phyloP scores from a whole-genome alignment of 2,888 invertebrate species.

The Dynastes maya region DNA sequence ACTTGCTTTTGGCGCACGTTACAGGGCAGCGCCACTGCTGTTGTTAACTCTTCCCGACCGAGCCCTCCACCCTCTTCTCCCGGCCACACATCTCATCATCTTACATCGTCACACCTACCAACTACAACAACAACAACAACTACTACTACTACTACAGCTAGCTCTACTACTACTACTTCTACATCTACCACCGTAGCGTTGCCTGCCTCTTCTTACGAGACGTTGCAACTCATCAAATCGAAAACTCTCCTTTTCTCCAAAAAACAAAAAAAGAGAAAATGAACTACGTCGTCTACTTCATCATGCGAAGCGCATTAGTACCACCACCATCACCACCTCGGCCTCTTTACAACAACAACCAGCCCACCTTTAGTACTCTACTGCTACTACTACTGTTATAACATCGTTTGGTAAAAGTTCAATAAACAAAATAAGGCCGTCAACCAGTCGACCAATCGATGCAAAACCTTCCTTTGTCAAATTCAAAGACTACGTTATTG shows the following conservation, averaged over 20 bases:
- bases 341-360: conserved; percentile 7
- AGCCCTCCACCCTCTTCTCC: conserved; percentile 63
- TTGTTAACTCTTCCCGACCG: conserved; percentile 68
- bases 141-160: conserved; percentile 58
- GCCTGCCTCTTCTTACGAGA: conserved; percentile 58
- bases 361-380: conserved; percentile 9
- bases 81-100: conserved; percentile 68
- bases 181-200: conserved; percentile 61
- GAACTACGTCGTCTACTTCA: conserved; percentile 53
- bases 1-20: conserved; percentile 66
- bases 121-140: conserved; percentile 56
- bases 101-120: conserved; percentile 66
- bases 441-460: conserved; percentile 28
- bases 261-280: conserved; percentile 46
- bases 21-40: conserved; percentile 68
- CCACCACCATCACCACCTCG: neutral
- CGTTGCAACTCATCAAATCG: conserved; percentile 55
- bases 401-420: conserved; percentile 7
- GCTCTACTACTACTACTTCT: conserved; percentile 59
- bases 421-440: neutral
- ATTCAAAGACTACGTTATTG: conserved; percentile 21
- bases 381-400: conserved; percentile 16
- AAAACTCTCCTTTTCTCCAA: conserved; percentile 51
- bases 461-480: neutral
- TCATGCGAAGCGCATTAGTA: conserved; percentile 2